Conservation (phyloP, 2,888 invertebrate species). For the Eupithecia subfuscata region DNA sequence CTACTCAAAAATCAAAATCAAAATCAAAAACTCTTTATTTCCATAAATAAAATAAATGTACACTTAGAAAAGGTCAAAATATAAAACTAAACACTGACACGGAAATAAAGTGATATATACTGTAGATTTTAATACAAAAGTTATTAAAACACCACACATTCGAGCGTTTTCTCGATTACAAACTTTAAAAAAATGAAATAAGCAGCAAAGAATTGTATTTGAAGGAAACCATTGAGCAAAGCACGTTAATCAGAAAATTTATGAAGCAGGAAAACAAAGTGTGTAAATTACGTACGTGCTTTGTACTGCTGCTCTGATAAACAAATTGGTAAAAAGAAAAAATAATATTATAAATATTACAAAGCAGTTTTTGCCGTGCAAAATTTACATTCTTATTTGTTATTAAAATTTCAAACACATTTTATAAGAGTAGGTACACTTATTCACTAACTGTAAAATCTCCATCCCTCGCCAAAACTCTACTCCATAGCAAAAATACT, state of each 20-base stretch:
- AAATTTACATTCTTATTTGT: not conserved
- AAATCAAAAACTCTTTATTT: too few relatives aligned
- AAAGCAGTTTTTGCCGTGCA: not conserved
- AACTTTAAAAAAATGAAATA: not conserved
- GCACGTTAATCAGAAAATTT: conserved; percentile 43
- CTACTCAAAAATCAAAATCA: too few relatives aligned
- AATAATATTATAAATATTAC: not conserved
- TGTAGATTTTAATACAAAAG: not conserved
- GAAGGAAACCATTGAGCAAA: conserved; percentile 14
- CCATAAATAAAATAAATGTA: too few relatives aligned
- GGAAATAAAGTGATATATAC: too few relatives aligned
- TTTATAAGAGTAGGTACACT: not conserved
- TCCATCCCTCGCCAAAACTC: not conserved
- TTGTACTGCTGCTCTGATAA: conserved; percentile 15
- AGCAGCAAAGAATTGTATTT: not conserved
- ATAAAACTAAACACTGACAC: too few relatives aligned
- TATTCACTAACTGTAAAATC: not conserved
- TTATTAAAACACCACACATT: not conserved
- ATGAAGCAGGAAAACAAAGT: conserved; percentile 42
- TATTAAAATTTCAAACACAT: not conserved
- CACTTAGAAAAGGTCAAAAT: too few relatives aligned
- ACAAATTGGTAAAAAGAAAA: not conserved
- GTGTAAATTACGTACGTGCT: conserved; percentile 16
- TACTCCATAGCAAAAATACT: not conserved
- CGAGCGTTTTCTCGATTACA: not conserved